Conservation (phyloP, 2,888 invertebrate species). For the Trachelus troglodyta region DNA sequence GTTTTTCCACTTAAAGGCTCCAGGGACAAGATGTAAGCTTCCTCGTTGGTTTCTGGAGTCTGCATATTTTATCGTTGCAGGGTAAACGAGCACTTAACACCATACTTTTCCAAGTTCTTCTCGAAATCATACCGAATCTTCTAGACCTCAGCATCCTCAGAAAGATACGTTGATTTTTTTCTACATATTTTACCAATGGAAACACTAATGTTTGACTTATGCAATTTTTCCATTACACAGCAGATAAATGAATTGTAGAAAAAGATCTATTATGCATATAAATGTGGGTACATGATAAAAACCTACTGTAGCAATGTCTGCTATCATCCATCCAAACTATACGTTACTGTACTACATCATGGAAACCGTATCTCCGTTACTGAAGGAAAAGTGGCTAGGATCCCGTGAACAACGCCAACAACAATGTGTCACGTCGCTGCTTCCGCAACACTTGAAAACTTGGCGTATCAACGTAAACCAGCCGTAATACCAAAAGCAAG, state of each 20-base stretch:
- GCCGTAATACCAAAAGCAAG: background rate
- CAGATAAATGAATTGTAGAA: background rate
- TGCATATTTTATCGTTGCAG: background rate
- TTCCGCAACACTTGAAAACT: slow-evolving; percentile 12
- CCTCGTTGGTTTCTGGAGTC: background rate
- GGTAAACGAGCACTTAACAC: background rate
- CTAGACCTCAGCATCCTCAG: background rate
- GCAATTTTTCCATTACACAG: background rate
- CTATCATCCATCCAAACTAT: background rate
- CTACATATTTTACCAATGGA: background rate
- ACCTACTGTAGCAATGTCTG: background rate
- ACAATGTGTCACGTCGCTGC: slow-evolving; percentile 16
- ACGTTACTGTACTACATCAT: background rate
- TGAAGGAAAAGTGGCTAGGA: background rate
- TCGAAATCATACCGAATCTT: background rate
- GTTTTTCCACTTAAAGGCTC: background rate
- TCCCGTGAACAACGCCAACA: slow-evolving; percentile 8
- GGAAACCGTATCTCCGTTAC: background rate
- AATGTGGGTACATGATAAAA: background rate
- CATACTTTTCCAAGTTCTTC: background rate
- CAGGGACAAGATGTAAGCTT: background rate
- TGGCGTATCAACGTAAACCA: slow-evolving; percentile 19
- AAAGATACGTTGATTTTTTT: background rate
- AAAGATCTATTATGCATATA: background rate
- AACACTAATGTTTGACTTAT: background rate